These are phyloP conservation scores for Thunnus albacares DNA, from an alignment of 2,797 vertebrate genomes.

Conservation along the genomic window DNA sequence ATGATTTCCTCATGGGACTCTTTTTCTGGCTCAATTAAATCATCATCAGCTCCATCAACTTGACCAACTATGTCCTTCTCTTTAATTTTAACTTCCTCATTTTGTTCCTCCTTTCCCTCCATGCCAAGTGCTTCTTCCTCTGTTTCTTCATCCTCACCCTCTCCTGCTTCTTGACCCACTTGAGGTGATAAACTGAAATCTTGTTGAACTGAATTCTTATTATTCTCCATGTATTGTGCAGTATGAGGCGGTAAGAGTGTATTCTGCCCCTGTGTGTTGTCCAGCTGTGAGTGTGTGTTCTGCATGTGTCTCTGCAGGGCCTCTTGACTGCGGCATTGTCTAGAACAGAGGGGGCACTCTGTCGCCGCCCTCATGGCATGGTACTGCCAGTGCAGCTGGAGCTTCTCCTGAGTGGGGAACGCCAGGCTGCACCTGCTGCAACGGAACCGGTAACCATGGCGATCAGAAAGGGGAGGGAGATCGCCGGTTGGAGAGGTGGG, in stretches of 20 bases:
- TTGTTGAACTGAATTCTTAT: slow-evolving; percentile 71
- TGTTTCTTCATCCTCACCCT: slow-evolving; percentile 77
- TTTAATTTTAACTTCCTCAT: slow-evolving; percentile 90
- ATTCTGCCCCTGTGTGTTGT: slow-evolving; percentile 88
- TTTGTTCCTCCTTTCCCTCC: slow-evolving; percentile 78
- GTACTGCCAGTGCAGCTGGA: slow-evolving; percentile 98
- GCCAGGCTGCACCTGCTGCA: slow-evolving; percentile 99
- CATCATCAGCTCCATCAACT: slow-evolving; percentile 88
- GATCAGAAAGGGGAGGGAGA: slow-evolving; percentile 92
- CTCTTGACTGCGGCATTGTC: slow-evolving; percentile 97
- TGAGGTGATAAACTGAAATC: slow-evolving; percentile 80
- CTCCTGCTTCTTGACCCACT: slow-evolving; percentile 79
- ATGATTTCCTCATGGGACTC: slow-evolving; percentile 89
- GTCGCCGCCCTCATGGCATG: slow-evolving; percentile 98
- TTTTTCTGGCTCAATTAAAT: slow-evolving; percentile 91
- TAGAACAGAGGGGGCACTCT: slow-evolving; percentile 98
- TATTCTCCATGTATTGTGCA: slow-evolving; percentile 69
- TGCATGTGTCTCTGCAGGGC: slow-evolving; percentile 98
- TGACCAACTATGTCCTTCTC: slow-evolving; percentile 82
- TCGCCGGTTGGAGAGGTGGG: slow-evolving; percentile 89
- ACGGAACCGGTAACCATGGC: slow-evolving; percentile 98
- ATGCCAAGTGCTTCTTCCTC: slow-evolving; percentile 66
- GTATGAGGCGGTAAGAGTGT: slow-evolving; percentile 59
- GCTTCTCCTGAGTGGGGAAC: slow-evolving; percentile 97
- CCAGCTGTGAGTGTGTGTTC: slow-evolving; percentile 94